Evolutionary conservation across 2,113 vertebrate species (phyloP), one percentile per base, ranked within the genome.

Genomic region (Mus pahari): DNA sequence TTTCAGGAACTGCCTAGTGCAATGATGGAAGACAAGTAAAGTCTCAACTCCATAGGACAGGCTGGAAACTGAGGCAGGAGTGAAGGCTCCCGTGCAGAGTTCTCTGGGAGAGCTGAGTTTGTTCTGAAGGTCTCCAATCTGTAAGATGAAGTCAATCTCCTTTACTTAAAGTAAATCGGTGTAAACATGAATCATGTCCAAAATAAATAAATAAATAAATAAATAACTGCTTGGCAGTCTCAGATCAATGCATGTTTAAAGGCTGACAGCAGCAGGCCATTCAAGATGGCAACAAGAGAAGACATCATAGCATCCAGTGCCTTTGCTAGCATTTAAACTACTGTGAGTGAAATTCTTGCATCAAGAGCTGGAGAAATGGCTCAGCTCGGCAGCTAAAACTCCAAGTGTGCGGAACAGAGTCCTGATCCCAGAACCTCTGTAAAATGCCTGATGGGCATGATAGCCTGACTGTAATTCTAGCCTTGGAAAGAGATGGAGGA

Each of bases 191-290:
- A 68, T 36, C n/a, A n/a, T 20, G 71, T 33, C 50, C 77, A 75
- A 74, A 45, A n/a, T n/a, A n/a, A n/a, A n/a, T n/a, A n/a, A n/a
- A n/a, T n/a, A n/a, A n/a, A n/a, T n/a, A n/a, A n/a, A n/a, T n/a
- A n/a, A n/a, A n/a, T n/a, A n/a, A n/a, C 42, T 91, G 70, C 45
- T 33, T 22, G 22, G 42, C 62, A 55, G 50, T 48, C 31, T 36
- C 13, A 33, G 20, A 17, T 6, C 1, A 13, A 36, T 0, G 10
- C 31, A 26, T 5, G 22, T 4, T 39, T 24, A 42, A 60, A 60
- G 33, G 0, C 31, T 11, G 1, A 79, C 5, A 0, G 12, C n/a
- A 60, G 79, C 7, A 36, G 50, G 31, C 14, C 62, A 10, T 0
- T 42, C n/a, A 36, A 6, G 24, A 3, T 3, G 22, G 42, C 48